phyloP scores from a whole-genome alignment of 2,113 vertebrate genomes.

The Sinocyclocheilus rhinocerous region DNA sequence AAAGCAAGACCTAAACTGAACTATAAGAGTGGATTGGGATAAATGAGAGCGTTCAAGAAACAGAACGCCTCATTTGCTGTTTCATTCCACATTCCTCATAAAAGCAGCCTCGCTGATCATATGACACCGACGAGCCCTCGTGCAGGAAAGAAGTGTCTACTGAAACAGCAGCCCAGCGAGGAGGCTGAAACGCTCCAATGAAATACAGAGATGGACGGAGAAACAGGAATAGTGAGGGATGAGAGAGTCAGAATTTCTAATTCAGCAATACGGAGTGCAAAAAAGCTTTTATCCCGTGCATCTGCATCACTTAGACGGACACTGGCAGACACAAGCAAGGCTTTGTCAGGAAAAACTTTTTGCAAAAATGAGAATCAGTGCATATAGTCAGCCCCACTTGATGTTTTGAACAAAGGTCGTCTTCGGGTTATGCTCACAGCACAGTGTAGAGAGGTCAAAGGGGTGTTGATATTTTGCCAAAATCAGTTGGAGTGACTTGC shows the following conservation, averaged over 20 bases:
- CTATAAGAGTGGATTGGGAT: not conserved
- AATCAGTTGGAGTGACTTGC: conserved; percentile 8
- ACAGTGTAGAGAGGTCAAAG: conserved; percentile 23
- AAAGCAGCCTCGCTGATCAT: conserved; percentile 26
- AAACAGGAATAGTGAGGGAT: not conserved
- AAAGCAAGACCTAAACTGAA: conserved; percentile 9
- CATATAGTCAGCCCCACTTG: not conserved
- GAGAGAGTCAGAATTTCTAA: not conserved
- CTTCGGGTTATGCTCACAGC: conserved; percentile 1
- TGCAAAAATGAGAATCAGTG: conserved; percentile 4
- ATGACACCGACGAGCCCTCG: not conserved
- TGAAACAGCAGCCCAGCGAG: not conserved
- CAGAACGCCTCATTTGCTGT: conserved; percentile 17
- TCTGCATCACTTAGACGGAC: not conserved
- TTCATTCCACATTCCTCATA: conserved; percentile 35
- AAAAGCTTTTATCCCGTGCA: conserved; percentile 24
- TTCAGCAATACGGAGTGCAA: conserved; percentile 30
- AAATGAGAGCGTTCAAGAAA: not conserved
- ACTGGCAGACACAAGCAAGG: not conserved
- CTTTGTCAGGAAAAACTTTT: not conserved
- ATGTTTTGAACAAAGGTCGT: conserved; percentile 34
- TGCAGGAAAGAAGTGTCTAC: conserved; percentile 30
- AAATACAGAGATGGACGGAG: not conserved
- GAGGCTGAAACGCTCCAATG: not conserved
- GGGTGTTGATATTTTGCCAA: conserved; percentile 28